phyloP scores from a whole-genome alignment of 2,797 vertebrate genomes.

The Tragelaphus eurycerus region DNA sequence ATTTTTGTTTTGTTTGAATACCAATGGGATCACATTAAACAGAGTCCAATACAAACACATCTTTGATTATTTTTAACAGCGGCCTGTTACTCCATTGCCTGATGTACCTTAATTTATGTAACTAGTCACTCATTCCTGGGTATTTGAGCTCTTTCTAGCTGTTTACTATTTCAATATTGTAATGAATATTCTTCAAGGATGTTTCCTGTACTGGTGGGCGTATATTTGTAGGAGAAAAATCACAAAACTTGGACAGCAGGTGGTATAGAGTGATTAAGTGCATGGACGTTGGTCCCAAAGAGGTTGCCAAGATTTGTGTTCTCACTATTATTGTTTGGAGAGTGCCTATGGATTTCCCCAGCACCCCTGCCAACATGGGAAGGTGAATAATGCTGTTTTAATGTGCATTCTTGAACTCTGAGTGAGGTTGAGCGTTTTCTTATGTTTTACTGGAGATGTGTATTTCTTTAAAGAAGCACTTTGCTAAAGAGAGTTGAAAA shows the following conservation, averaged over 20 bases:
- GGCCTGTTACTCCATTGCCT: not conserved
- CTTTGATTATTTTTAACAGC: slow-evolving; percentile 5
- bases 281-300: not conserved
- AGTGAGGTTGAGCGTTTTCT: not conserved
- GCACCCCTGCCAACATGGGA: not conserved
- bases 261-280: not conserved
- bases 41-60: not conserved
- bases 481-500: slow-evolving; percentile 13
- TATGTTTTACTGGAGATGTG: slow-evolving; percentile 5
- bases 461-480: slow-evolving; percentile 49
- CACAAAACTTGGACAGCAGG: not conserved
- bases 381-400: not conserved
- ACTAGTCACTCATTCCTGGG: not conserved
- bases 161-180: not conserved
- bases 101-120: not conserved
- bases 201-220: not conserved
- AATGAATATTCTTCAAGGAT: not conserved
- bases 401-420: not conserved
- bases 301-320: not conserved
- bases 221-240: not conserved
- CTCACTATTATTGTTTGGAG: not conserved
- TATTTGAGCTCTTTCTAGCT: not conserved
- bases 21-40: not conserved
- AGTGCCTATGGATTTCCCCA: not conserved
- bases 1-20: not conserved